Evolutionary conservation across 1,140 invertebrate genomes (phyloP), one percentile per base, ranked within the genome.

Genomic region (Asbolus verrucosus): DNA sequence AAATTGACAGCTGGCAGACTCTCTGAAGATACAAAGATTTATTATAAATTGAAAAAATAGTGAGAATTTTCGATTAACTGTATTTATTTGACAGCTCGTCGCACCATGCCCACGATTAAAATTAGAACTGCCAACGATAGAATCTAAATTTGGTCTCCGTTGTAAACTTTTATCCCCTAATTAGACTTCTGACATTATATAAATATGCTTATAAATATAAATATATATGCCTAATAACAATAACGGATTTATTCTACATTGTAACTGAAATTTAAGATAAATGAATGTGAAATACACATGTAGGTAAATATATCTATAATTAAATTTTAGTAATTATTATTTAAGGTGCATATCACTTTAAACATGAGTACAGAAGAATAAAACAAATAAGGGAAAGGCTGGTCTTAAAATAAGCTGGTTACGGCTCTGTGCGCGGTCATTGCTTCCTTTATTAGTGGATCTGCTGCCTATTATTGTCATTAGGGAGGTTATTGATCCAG

Each of bases 401-500:
- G 8, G 46, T 27, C 46, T 54, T 54, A 54, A 54, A 54, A 54
- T 54, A 54, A 54, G 46, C 46, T 27, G 21, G 46, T 54, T 54
- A 54, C 46, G 46, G 21, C 46, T 54, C 21, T 54, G 18, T 21
- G 21, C 21, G 46, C 46, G 46, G 46, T 54, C 46, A 27, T 54
- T 54, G 46, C 46, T 54, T 54, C 21, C 13, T 50, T 50, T 50
- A 50, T 50, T 54, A 54, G 46, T 27, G 21, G 46, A 54, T 54
- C 21, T 54, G 46, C 27, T 54, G 46, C 46, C 21, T 54, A 54
- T 54, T 54, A 54, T 54, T 54, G 21, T 54, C 19, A 54, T 54
- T 54, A 54, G 46, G 46, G 46, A 36, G 46, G 46, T 54, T 54
- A 54, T 54, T 54, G 46, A 54, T 54, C 46, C 46, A 13, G 21